A percentile compares a stretch with the other conserved stretches of the same genome.
Evolutionary conservation across 2,888 invertebrate genomes (phyloP).

Genomic region (Phragmatobia fuliginosa): DNA sequence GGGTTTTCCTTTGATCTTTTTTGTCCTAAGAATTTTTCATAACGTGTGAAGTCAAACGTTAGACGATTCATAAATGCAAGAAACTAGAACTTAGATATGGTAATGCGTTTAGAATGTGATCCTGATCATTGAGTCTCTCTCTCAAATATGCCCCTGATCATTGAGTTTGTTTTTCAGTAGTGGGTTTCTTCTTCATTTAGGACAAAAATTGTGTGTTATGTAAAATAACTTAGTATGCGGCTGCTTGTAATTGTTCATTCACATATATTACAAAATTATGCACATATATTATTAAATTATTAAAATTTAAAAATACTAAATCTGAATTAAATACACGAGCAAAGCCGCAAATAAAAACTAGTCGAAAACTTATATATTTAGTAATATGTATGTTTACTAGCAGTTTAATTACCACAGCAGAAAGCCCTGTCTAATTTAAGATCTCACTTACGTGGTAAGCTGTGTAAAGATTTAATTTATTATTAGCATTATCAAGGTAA

Average conservation of each 20-base stretch:
- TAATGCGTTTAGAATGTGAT: not conserved
- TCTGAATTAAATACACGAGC: no score
- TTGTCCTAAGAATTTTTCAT: slow-evolving; percentile 4
- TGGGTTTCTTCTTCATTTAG: no score
- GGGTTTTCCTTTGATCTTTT: not conserved
- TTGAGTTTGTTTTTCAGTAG: no score
- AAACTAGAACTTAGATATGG: not conserved
- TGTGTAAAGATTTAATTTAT: not conserved
- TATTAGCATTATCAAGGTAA: not conserved
- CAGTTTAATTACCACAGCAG: not conserved
- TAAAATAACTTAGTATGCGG: no score
- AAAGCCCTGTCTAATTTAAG: not conserved
- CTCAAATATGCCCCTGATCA: not conserved
- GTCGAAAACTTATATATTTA: not conserved
- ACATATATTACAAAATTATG: no score
- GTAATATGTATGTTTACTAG: not conserved
- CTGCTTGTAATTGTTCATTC: no score
- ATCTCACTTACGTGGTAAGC: not conserved
- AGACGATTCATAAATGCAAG: not conserved
- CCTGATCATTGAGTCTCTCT: no score
- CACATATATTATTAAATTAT: no score
- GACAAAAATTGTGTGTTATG: not conserved
- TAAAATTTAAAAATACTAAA: no score
- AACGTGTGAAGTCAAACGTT: not conserved
- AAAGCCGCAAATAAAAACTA: no score